Base-by-base conservation (phyloP, 1,140 invertebrate species). In the Bombyx mandarina region DNA sequence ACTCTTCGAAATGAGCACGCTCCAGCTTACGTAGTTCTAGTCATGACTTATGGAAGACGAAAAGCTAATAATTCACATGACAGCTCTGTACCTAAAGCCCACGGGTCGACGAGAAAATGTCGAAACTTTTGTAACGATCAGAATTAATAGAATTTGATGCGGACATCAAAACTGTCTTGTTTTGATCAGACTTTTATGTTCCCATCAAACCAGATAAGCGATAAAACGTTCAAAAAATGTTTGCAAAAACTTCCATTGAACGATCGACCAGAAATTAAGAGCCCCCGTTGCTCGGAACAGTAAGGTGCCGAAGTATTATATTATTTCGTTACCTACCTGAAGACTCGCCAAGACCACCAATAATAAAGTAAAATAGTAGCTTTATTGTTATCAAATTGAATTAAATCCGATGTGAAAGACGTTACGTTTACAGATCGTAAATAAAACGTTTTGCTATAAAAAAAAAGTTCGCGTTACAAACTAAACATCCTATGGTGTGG, bases 321-420 rank as follows among this genome's bases (percentile, higher is more conserved):
- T 9, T 50, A 47, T 26, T 44, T 52, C 44, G 44, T 56, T 43
- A 49, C 58, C 55, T 73, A 73, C 66, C 71, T 78, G 66, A 67
- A 69, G 58, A 51, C 48, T 57, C 8, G 56, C 35, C 42, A 58
- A 60, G 70, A 74, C 69, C 68, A 75, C 71, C 71, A 77, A 76
- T 69, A 67, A 65, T 65, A 58, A 61, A 47, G 22, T 46, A 77
- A 77, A 77, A 78, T 69, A 66, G 54, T 75, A 51, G 52, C 58
- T 66, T 66, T 59, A 74, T 80, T 80, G 74, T 77, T 75, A 68
- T 63, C 66, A 82, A 82, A 82, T 82, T 78, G 76, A 76, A 83
- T 85, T 85, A 83, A 77, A 77, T 68, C 56, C 61, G 45, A 61
- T 65, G 66, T 56, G 53, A 63, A 58, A 61, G 26, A 68, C 60